Conservation (phyloP, 2,888 invertebrate species). For the Chrysopilus asiliformis region DNA sequence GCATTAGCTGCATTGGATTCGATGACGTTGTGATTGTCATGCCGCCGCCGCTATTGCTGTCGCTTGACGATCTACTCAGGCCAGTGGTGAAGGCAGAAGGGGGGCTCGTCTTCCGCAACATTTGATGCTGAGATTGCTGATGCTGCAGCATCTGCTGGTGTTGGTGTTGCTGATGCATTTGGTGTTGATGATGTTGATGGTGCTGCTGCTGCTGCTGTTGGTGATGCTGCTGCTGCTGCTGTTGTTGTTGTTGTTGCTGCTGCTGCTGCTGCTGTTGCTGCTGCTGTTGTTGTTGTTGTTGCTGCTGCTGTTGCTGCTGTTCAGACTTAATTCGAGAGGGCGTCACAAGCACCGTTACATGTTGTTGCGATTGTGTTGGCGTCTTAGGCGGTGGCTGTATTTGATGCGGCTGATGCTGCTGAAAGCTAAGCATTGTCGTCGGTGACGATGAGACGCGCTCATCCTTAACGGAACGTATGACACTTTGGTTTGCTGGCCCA, state of each 20-base stretch:
- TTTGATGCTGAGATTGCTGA: conserved; percentile 24
- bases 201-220: conserved; percentile 20
- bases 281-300: conserved; percentile 22
- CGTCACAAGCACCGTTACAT: conserved; percentile 36
- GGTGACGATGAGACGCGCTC: conserved; percentile 33
- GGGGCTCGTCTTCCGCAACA: conserved; percentile 16
- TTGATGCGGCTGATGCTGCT: conserved; percentile 23
- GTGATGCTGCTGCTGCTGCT: conserved; percentile 26
- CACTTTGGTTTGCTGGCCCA: conserved; percentile 26
- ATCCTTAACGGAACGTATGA: conserved; percentile 35
- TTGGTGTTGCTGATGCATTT: conserved; percentile 25
- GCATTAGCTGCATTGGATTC: conserved; percentile 28
- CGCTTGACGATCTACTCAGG: conserved; percentile 10
- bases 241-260: conserved; percentile 23
- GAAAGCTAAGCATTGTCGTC: conserved; percentile 30
- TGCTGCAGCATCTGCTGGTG: conserved; percentile 24
- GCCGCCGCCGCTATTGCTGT: conserved; percentile 21
- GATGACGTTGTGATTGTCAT: conserved; percentile 16
- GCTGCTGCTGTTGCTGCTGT: conserved; percentile 19
- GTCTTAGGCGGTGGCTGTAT: conserved; percentile 15
- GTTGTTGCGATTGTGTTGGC: conserved; percentile 18
- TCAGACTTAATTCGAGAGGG: conserved; percentile 38
- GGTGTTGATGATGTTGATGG: conserved; percentile 18
- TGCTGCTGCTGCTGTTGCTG: conserved; percentile 12
- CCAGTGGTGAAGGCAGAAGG: conserved; percentile 16